Evolutionary conservation across 2,113 vertebrate genomes (phyloP).

Genomic region (Elephas maximus): DNA sequence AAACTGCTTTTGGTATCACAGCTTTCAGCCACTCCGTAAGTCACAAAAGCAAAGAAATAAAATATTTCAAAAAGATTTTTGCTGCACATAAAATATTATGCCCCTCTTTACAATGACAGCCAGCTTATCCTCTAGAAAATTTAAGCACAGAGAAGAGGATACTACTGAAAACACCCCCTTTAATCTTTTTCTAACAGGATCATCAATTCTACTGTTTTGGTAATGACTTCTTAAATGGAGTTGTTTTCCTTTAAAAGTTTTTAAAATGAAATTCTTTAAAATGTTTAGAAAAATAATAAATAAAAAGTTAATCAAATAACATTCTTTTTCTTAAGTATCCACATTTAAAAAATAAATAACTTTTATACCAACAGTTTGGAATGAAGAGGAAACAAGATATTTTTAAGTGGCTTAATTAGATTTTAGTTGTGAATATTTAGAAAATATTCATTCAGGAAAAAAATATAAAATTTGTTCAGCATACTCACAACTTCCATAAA

Average conservation of each 20-base stretch:
- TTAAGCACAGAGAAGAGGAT: not conserved
- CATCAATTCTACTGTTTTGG: not conserved
- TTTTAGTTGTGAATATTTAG: constrained; percentile 2
- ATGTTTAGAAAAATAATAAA: constrained; percentile 37
- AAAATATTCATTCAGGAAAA: not conserved
- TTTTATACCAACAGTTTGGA: not conserved
- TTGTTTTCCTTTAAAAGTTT: not conserved
- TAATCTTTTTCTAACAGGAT: not conserved
- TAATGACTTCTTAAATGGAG: not conserved
- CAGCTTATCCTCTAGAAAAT: not conserved
- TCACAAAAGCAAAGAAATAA: not conserved
- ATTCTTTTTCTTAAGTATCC: constrained; percentile 11
- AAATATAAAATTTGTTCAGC: constrained; percentile 32
- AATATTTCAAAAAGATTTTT: constrained; percentile 8
- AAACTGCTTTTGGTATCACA: not conserved
- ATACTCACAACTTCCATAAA: constrained; percentile 21
- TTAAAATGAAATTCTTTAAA: constrained; percentile 9
- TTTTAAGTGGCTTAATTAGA: constrained; percentile 26
- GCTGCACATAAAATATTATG: not conserved
- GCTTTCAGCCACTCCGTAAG: not conserved
- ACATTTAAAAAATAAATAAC: constrained; percentile 47
- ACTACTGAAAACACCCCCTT: not conserved
- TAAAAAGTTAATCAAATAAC: not conserved
- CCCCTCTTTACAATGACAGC: not conserved
- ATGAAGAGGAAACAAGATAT: constrained; percentile 1